Evolutionary conservation across 1,140 invertebrate genomes (phyloP).

Genomic region (Drosophila tristis): DNA sequence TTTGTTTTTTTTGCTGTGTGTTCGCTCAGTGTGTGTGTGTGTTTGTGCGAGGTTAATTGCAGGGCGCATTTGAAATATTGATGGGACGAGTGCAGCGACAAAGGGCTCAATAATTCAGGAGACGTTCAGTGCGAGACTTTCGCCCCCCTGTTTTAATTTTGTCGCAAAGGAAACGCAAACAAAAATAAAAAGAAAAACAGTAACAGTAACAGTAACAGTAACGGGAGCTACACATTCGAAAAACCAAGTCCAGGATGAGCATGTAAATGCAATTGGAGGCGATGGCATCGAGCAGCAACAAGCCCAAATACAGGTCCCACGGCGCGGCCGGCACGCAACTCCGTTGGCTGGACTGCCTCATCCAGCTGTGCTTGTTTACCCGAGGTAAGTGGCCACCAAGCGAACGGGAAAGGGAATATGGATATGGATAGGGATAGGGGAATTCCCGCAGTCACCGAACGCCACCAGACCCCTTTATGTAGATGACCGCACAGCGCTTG

Average conservation of each 20-base stretch:
- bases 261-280: constrained; percentile 53
- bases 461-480: neutral
- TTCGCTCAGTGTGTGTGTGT: constrained; percentile 6
- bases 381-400: constrained; percentile 47
- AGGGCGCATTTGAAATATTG: constrained; percentile 57
- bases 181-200: neutral
- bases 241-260: constrained; percentile 21
- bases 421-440: too few relatives aligned
- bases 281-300: constrained; percentile 62
- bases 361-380: constrained; percentile 61
- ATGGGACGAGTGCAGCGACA: constrained; percentile 52
- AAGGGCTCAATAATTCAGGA: constrained; percentile 39
- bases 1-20: constrained; percentile 31
- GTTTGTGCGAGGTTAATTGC: constrained; percentile 51
- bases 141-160: constrained; percentile 10
- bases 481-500: neutral
- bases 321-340: constrained; percentile 54
- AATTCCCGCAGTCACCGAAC: too few relatives aligned
- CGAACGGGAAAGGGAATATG: too few relatives aligned
- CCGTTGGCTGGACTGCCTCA: constrained; percentile 57
- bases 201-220: neutral
- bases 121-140: constrained; percentile 6
- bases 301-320: constrained; percentile 42
- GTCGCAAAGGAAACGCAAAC: neutral
- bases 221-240: constrained; percentile 7